Conservation (phyloP, 92 coral and sea anemone species). For the Pocillopora meandrina region DNA sequence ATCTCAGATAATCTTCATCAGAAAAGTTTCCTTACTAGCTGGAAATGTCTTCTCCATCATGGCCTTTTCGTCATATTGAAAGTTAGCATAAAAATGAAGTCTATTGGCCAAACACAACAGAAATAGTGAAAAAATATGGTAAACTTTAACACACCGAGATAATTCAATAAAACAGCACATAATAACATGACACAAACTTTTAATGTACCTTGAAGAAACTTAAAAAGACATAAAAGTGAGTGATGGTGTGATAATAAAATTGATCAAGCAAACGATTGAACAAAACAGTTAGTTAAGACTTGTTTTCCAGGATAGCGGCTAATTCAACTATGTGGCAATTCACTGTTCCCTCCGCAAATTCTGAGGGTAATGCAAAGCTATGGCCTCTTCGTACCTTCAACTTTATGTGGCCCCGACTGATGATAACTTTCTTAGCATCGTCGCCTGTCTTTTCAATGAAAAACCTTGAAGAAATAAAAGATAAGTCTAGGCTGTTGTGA, state of each 20-base stretch:
- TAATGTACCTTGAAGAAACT: not conserved
- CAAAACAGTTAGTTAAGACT: not conserved
- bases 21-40: no score
- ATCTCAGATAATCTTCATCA: not conserved
- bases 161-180: not conserved
- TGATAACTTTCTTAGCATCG: not conserved
- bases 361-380: not conserved
- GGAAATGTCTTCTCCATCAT: not conserved
- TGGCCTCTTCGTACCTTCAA: not conserved
- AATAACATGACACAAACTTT: not conserved
- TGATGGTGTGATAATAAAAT: not conserved
- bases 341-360: not conserved
- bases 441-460: not conserved
- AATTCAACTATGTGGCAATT: not conserved
- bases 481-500: not conserved
- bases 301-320: slow-evolving; percentile 4
- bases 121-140: no score
- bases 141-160: no score
- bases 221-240: no score
- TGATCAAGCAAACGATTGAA: no score
- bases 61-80: not conserved
- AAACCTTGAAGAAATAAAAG: not conserved
- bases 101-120: no score
- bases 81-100: no score
- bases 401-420: not conserved